phyloP scores from a whole-genome alignment of 2,797 vertebrate genomes.

The Labroides dimidiatus region DNA sequence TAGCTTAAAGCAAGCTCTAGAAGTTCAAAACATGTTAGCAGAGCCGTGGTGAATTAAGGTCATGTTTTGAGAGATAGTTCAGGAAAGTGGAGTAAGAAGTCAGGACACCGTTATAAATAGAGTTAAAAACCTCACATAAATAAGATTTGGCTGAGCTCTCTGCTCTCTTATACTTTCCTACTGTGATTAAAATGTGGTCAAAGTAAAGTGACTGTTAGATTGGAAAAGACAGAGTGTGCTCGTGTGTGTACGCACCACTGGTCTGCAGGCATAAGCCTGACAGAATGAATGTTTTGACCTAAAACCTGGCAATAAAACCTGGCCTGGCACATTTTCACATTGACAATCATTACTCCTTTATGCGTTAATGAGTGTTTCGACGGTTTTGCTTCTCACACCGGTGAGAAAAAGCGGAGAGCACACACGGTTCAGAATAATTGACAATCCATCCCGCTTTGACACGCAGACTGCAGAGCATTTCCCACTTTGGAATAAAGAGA shows the following conservation, averaged over 20 bases:
- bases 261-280: slow-evolving; percentile 18
- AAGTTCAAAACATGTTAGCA: neutral
- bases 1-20: slow-evolving; percentile 5
- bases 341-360: slow-evolving; percentile 60
- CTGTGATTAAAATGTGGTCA: slow-evolving; percentile 4
- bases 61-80: neutral
- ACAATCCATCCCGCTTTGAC: slow-evolving; percentile 36
- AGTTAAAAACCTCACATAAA: neutral
- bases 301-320: slow-evolving; percentile 15
- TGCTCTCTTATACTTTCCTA: neutral
- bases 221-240: neutral
- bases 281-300: slow-evolving; percentile 18
- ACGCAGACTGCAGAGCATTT: neutral
- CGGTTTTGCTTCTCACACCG: slow-evolving; percentile 8
- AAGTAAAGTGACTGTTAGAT: neutral
- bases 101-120: neutral
- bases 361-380: slow-evolving; percentile 62
- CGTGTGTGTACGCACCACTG: neutral
- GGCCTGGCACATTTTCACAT: slow-evolving; percentile 20
- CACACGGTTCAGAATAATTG: slow-evolving; percentile 36
- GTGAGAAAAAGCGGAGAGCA: slow-evolving; percentile 26
- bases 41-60: neutral
- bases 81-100: neutral
- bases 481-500: slow-evolving; percentile 3
- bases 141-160: neutral